These are phyloP conservation scores for Adoxophyes honmai DNA, from an alignment of 1,140 invertebrate genomes.

Conservation along the genomic window DNA sequence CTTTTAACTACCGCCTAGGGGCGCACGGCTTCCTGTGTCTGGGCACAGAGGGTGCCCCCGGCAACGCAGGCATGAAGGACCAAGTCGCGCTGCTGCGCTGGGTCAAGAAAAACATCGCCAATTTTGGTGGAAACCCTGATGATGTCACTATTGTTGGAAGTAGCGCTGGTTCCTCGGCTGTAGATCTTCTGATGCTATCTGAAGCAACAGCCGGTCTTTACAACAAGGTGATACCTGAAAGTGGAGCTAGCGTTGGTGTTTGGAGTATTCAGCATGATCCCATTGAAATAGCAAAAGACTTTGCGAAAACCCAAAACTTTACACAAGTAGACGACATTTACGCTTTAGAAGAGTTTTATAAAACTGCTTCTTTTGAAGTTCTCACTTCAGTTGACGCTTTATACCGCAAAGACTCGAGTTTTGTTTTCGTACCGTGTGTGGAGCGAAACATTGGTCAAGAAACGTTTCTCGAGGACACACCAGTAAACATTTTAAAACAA, in stretches of 20 bases:
- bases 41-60: conserved; percentile 32
- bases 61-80: conserved; percentile 43
- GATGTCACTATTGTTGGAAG: conserved; percentile 42
- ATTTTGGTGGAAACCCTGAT: conserved; percentile 45
- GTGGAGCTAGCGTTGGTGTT: conserved; percentile 26
- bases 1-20: conserved; percentile 36
- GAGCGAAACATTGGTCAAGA: conserved; percentile 12
- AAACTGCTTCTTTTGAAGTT: conserved; percentile 26
- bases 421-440: conserved; percentile 16
- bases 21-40: conserved; percentile 35
- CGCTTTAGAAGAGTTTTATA: conserved; percentile 48
- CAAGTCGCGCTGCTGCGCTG: conserved; percentile 31
- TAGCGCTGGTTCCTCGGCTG: conserved; percentile 38
- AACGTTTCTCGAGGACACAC: conserved; percentile 5
- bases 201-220: conserved; percentile 39
- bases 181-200: conserved; percentile 40
- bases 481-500: conserved; percentile 14
- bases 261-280: conserved; percentile 38
- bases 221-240: conserved; percentile 40
- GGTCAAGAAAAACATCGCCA: conserved; percentile 40
- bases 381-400: conserved; percentile 18
- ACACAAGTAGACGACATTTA: conserved; percentile 29
- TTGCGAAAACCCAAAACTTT: conserved; percentile 29
- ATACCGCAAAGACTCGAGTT: neutral
- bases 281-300: conserved; percentile 34